Evolutionary conservation across 1,140 invertebrate genomes (phyloP).

Genomic region (Drosophila littoralis): DNA sequence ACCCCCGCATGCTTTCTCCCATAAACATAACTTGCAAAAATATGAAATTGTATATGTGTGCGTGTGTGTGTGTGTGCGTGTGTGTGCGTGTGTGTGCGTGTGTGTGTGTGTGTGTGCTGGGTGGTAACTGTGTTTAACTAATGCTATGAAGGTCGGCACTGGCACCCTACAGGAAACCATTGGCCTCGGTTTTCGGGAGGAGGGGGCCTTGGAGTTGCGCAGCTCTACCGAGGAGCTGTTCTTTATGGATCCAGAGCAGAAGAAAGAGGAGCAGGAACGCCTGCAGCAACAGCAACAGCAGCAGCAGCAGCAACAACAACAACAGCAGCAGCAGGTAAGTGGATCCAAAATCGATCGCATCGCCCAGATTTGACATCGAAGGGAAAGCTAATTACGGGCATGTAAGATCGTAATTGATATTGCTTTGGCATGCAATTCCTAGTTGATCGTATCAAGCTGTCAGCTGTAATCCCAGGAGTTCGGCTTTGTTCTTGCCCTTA

Average conservation of each 20-base stretch:
- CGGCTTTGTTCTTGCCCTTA: too few relatives aligned
- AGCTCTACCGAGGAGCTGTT: constrained; percentile 94
- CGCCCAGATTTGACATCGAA: neutral
- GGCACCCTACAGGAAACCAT: constrained; percentile 84
- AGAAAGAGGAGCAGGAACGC: constrained; percentile 84
- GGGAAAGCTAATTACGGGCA: too few relatives aligned
- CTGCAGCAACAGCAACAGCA: constrained; percentile 59
- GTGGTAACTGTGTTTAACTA: constrained; percentile 70
- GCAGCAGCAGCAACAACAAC: constrained; percentile 44
- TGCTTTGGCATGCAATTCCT: too few relatives aligned
- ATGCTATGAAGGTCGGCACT: constrained; percentile 84
- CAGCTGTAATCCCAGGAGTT: too few relatives aligned
- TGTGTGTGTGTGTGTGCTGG: constrained; percentile 62
- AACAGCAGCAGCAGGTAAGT: constrained; percentile 64
- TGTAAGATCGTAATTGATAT: neutral
- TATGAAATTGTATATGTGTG: constrained; percentile 39
- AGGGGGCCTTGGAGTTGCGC: constrained; percentile 91
- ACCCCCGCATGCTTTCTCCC: constrained; percentile 5
- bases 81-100: constrained; percentile 22
- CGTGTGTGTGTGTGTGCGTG: constrained; percentile 24
- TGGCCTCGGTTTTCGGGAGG: constrained; percentile 89
- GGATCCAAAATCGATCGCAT: neutral
- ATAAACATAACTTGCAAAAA: constrained; percentile 36
- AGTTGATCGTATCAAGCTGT: too few relatives aligned
- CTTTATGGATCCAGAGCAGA: constrained; percentile 89